These are phyloP conservation scores for Sisyra terminalis DNA, from an alignment of 2,888 invertebrate genomes.

Conservation along the genomic window DNA sequence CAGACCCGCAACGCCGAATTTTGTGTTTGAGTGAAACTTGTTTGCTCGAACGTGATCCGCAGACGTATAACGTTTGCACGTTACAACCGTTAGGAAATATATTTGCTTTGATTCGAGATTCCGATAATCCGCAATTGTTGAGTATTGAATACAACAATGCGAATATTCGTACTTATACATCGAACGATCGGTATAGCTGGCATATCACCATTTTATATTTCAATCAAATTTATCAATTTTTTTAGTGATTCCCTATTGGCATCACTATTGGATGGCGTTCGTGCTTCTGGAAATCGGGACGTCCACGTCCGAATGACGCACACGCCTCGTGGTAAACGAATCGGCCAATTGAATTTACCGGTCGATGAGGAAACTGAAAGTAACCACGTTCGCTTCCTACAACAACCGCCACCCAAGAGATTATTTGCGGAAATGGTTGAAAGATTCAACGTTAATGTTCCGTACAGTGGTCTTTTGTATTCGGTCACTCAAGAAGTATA, in stretches of 20 bases:
- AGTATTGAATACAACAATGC: slow-evolving; percentile 89
- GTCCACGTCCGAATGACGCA: slow-evolving; percentile 81
- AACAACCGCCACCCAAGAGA: slow-evolving; percentile 44
- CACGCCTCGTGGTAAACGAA: slow-evolving; percentile 71
- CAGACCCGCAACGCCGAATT: slow-evolving; percentile 72
- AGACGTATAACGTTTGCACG: slow-evolving; percentile 88
- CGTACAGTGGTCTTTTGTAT: slow-evolving; percentile 93
- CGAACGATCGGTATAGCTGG: slow-evolving; percentile 63
- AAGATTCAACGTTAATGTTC: slow-evolving; percentile 93
- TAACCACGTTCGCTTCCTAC: slow-evolving; percentile 67
- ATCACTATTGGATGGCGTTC: slow-evolving; percentile 87
- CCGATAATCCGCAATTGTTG: slow-evolving; percentile 85
- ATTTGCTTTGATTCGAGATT: slow-evolving; percentile 79
- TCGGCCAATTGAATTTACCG: slow-evolving; percentile 75
- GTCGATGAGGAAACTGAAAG: slow-evolving; percentile 96
- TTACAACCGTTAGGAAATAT: slow-evolving; percentile 68
- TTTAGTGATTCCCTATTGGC: slow-evolving; percentile 83
- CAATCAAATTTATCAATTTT: too few species aligned
- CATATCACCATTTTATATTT: not conserved
- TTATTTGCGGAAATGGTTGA: slow-evolving; percentile 68
- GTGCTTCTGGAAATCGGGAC: slow-evolving; percentile 93
- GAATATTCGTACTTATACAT: slow-evolving; percentile 69
- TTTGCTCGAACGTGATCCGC: slow-evolving; percentile 89
- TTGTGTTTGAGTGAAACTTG: slow-evolving; percentile 93
- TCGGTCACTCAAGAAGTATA: slow-evolving; percentile 91